Base-by-base conservation (phyloP, 2,888 invertebrate genomes). In the Prosopocoilus inquinatus region DNA sequence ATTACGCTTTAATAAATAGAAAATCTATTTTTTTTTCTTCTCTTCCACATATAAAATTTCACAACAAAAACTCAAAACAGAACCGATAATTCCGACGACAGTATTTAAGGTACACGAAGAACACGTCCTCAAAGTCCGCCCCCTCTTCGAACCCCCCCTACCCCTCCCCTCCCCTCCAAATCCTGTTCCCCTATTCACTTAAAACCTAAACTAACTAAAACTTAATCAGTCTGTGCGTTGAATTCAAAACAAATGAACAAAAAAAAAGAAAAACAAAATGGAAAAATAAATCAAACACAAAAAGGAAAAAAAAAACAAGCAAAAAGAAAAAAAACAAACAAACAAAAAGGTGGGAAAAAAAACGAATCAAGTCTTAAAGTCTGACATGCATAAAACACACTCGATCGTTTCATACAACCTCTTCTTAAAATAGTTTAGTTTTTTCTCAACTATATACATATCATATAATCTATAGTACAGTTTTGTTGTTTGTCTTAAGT, bases 211-310 rank as follows among this genome's bases (percentile, higher is more conserved):
- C 13, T 44, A 38, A 44, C 47, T 51, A 52, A 53, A 44, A 44
- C 44, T 47, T 56, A 56, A 52, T 57, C 57, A 57, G 57, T 57
- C 57, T 11, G 57, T 57, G 52, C 52, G 46, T 43, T 44, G 43
- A 50, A 55, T 39, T 38, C n/a, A n/a, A 5, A 50, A 35, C 45
- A 38, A 46, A 50, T n/a, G 34, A 33, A 39, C 34, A 47, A 47
- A 48, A 47, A 33, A 47, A 20, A 28, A 39, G 15, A 3, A 28
- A 41, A 43, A 43, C 13, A 11, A n/a, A n/a, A n/a, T n/a, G n/a
- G n/a, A 11, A 34, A 15, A 32, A n/a, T 12, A 28, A 32, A 35
- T 46, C 33, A 45, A 36, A 5, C 47, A 35, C 45, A 38, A 46
- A 50, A 39, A 33, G 34, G 34, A 47, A 47, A 48, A 47, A 33